Base-by-base conservation (phyloP, 1,140 invertebrate species). In the Gryon sp. region DNA sequence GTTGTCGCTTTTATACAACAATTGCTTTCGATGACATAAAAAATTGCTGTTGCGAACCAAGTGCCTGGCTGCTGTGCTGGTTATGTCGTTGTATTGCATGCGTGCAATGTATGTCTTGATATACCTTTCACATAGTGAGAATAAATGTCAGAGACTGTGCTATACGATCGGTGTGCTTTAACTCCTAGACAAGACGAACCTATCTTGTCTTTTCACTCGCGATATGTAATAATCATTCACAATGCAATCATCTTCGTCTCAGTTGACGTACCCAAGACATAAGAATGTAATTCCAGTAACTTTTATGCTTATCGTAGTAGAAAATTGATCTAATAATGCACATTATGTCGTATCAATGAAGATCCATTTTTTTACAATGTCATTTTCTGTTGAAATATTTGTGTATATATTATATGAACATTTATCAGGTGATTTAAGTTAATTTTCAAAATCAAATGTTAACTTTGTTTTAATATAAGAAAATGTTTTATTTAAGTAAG, bases 61-160 rank as follows among this genome's bases (percentile, higher is more conserved):
- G 14, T 8, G 38, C 12, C 15, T 26, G 19, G 34, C 9, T 12
- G n/a, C 32, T 34, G 32, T 34, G n/a, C n/a, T n/a, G n/a, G n/a
- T n/a, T n/a, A 26, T 73, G 43, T 57, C 45, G 59, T 15, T 63
- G 24, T 24, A 1, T 16, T 65, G 63, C 46, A 79, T 75, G 76
- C 80, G 81, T 84, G 76, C 79, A 80, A 79, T 57, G 30, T 78
- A 81, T 75, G 83, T 86, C 84, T 70, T 80, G 74, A 84, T 86
- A 86, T 84, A 83, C 87, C 87, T 88, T 88, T 88, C 87, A 87
- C 86, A 87, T 88, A 87, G 84, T 87, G 80, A 85, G 84, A 86
- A 84, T 86, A 87, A 86, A 88, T 87, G 86, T 84, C 85, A 86
- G 78, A 80, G 78, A 34, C 82, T 55, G 62, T 66, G 78, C 79